Conservation (phyloP, 92 coral and sea anemone genomes). For the Phenganax stokvisi region DNA sequence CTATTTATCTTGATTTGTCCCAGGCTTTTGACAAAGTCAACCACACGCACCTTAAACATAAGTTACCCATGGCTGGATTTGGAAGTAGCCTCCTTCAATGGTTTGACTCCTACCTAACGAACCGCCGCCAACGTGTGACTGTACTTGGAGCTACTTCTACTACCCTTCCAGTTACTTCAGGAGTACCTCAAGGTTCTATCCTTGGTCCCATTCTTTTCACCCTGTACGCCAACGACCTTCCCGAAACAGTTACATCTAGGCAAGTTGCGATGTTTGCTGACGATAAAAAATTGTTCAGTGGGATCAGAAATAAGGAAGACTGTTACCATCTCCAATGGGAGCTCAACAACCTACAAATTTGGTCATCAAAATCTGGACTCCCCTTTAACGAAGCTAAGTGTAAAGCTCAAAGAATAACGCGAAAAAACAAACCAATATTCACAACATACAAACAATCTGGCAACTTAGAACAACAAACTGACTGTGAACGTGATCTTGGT, state of each 20-base stretch:
- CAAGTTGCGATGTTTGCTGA: no score
- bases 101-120: background rate
- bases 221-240: constrained; percentile 10
- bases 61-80: background rate
- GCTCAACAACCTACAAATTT: constrained; percentile 4
- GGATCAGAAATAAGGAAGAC: background rate
- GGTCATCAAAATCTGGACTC: constrained; percentile 1
- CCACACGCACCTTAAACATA: no score
- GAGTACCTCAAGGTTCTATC: background rate
- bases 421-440: background rate
- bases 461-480: background rate
- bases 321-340: constrained; percentile 5
- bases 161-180: constrained; percentile 3
- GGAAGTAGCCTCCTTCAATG: constrained; percentile 1
- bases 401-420: constrained; percentile 13
- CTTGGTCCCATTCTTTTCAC: background rate
- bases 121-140: background rate
- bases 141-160: background rate
- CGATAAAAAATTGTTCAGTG: background rate
- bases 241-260: no score
- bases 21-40: no score
- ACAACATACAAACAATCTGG: background rate
- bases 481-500: constrained; percentile 21
- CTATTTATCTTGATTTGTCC: no score
- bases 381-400: constrained; percentile 2